Percentiles rank a stretch among this genome's conserved stretches.
Conservation (phyloP, 2,888 invertebrate genomes). For the Eurois occulta region DNA sequence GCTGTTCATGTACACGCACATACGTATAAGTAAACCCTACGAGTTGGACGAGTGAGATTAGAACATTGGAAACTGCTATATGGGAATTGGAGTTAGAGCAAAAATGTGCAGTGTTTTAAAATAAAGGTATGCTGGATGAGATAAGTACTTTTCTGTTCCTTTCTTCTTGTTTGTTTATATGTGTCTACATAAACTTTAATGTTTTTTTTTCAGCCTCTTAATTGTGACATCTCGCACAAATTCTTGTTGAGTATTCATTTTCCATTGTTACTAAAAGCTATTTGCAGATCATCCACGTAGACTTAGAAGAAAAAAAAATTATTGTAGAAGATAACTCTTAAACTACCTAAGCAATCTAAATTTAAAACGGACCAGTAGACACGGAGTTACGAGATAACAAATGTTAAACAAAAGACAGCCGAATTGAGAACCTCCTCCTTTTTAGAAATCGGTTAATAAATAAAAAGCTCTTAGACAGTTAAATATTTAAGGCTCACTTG, state of each 20-base stretch:
- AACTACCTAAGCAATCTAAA: neutral
- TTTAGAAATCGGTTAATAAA: too few species aligned
- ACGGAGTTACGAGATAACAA: too few species aligned
- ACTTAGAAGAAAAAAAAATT: too few species aligned
- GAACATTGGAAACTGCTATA: slow-evolving; percentile 21
- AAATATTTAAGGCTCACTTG: too few species aligned
- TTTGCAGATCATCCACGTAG: too few species aligned
- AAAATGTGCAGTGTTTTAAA: neutral
- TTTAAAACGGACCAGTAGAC: neutral
- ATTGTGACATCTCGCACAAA: too few species aligned
- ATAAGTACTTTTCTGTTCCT: neutral
- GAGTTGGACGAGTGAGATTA: slow-evolving; percentile 41
- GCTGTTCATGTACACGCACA: slow-evolving; percentile 37
- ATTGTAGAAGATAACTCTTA: neutral
- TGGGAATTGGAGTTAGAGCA: neutral
- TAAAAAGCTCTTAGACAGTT: neutral
- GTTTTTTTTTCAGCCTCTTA: too few species aligned
- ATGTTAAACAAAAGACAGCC: too few species aligned
- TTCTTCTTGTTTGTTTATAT: neutral
- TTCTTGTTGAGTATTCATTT: too few species aligned
- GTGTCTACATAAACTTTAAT: too few species aligned
- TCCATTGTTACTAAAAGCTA: too few species aligned
- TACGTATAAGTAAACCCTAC: slow-evolving; percentile 19
- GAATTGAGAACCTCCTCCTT: too few species aligned
- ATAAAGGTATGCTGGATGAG: neutral